Percentiles rank a stretch among this genome's conserved stretches.
Conservation (phyloP, 2,113 vertebrate species). For the Rhinolophus ferrumequinum region DNA sequence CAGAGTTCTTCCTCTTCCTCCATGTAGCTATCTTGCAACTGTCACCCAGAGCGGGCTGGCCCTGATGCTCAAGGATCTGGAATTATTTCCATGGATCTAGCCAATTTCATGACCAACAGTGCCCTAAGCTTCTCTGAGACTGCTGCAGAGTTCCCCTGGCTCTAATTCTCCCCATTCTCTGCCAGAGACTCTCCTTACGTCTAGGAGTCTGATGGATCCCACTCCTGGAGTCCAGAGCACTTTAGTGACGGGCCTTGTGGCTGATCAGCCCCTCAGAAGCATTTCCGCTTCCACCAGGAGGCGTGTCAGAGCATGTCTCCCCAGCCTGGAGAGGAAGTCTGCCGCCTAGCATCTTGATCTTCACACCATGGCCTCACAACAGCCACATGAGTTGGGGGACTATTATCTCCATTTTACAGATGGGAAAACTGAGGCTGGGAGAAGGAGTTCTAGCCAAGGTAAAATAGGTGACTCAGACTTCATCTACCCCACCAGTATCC, state of each 20-base stretch:
- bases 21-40: neutral
- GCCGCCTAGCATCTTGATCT: neutral
- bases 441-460: neutral
- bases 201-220: neutral
- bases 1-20: neutral
- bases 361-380: neutral
- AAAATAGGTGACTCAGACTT: neutral
- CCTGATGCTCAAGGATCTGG: neutral
- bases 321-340: neutral
- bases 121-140: neutral
- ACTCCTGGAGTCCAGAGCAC: neutral
- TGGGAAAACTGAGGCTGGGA: neutral
- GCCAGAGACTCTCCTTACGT: neutral
- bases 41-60: neutral
- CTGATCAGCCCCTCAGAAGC: neutral
- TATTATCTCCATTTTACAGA: neutral
- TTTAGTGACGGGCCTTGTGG: no score
- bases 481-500: neutral
- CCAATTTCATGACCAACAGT: neutral
- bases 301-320: neutral
- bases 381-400: neutral
- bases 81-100: neutral
- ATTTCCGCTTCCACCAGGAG: neutral
- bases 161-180: neutral
- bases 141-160: neutral